These are phyloP conservation scores for Rhabdornis inornatus DNA, from an alignment of 2,113 vertebrate genomes.

Conservation along the genomic window DNA sequence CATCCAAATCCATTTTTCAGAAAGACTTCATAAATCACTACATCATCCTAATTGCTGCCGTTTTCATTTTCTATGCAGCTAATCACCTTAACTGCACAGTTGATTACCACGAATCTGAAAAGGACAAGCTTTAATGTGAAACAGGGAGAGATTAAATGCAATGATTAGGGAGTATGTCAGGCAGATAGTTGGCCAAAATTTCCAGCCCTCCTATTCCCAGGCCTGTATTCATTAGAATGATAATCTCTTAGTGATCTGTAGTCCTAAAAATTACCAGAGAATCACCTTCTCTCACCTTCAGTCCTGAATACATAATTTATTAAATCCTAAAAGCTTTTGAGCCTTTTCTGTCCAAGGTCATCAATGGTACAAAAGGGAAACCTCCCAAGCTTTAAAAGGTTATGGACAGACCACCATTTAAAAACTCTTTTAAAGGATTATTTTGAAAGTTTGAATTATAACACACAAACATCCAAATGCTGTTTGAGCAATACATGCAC, in stretches of 20 bases:
- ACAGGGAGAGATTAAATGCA: neutral
- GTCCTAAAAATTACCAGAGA: neutral
- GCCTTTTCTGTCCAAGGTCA: neutral
- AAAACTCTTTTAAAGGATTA: neutral
- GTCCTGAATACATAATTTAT: neutral
- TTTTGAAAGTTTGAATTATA: neutral
- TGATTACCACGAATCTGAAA: neutral
- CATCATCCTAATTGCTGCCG: neutral
- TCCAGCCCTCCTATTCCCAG: neutral
- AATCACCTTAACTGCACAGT: neutral
- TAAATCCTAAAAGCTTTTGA: neutral
- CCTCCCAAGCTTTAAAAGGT: neutral
- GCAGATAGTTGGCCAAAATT: neutral
- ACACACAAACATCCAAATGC: neutral
- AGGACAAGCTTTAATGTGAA: neutral
- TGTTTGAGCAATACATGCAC: neutral
- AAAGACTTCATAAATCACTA: neutral
- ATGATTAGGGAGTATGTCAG: neutral
- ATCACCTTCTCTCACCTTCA: neutral
- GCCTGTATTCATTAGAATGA: neutral
- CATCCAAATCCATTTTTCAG: neutral
- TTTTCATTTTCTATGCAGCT: neutral
- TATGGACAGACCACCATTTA: neutral
- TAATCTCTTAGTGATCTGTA: neutral
- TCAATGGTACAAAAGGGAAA: neutral